These are phyloP conservation scores for Synergus japonicus DNA, from an alignment of 2,888 invertebrate species.

Conservation along the genomic window DNA sequence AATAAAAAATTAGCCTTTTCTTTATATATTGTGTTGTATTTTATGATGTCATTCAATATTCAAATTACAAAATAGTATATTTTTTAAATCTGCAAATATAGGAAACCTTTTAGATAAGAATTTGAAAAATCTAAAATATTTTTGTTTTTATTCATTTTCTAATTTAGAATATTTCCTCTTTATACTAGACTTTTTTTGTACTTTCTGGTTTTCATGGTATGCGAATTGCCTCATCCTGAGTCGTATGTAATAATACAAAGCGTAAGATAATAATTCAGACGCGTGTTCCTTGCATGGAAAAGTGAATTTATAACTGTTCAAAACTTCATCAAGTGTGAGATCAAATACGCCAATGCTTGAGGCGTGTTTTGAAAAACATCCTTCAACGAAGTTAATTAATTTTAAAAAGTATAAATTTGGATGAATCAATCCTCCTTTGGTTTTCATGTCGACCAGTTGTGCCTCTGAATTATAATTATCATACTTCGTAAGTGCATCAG, in stretches of 20 bases:
- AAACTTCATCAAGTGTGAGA: conserved; percentile 45
- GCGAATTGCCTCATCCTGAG: conserved; percentile 50
- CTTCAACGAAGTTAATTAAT: conserved; percentile 43
- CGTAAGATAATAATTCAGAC: conserved; percentile 47
- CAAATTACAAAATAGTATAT: too few relatives aligned
- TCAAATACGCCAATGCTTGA: conserved; percentile 43
- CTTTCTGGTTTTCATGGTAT: conserved; percentile 41
- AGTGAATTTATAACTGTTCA: conserved; percentile 44
- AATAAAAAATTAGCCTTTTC: too few relatives aligned
- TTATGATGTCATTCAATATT: too few relatives aligned
- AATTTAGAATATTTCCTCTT: neutral
- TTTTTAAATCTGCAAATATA: too few relatives aligned
- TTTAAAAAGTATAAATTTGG: conserved; percentile 47
- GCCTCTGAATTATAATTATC: neutral
- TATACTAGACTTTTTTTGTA: conserved; percentile 41
- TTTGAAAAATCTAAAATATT: neutral
- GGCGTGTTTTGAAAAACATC: conserved; percentile 41
- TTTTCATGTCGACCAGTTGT: conserved; percentile 43
- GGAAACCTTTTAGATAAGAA: too few relatives aligned
- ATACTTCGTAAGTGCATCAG: neutral
- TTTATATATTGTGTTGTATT: too few relatives aligned
- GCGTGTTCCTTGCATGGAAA: conserved; percentile 48
- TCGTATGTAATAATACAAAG: conserved; percentile 49
- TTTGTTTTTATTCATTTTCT: neutral
- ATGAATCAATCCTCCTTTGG: conserved; percentile 46